Conservation (phyloP, 2,888 invertebrate genomes). For the Ypsolopha scabrella region DNA sequence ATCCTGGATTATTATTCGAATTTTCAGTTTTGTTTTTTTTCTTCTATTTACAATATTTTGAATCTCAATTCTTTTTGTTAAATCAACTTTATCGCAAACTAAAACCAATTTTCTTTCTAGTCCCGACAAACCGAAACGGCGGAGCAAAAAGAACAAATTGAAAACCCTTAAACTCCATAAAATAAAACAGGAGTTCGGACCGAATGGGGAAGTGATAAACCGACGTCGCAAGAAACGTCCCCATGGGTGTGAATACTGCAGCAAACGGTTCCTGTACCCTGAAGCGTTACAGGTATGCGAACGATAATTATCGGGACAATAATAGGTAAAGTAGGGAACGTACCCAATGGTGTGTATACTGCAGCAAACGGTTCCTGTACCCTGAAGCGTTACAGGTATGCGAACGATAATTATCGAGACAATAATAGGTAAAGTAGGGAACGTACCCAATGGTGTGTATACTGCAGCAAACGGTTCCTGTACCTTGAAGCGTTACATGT, state of each 20-base stretch:
- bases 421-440: slow-evolving; percentile 24
- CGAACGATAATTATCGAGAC: neutral
- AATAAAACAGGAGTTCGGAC: neutral
- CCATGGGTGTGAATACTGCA: slow-evolving; percentile 47
- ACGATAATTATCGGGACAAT: neutral
- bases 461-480: slow-evolving; percentile 47
- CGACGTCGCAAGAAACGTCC: slow-evolving; percentile 29
- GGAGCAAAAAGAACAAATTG: slow-evolving; percentile 11
- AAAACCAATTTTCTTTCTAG: neutral
- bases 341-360: slow-evolving; percentile 45
- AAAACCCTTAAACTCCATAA: slow-evolving; percentile 8
- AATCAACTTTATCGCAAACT: no score
- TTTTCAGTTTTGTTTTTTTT: no score
- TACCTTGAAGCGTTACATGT: slow-evolving; percentile 41
- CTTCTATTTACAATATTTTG: no score
- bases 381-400: slow-evolving; percentile 33
- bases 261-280: slow-evolving; percentile 45
- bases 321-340: slow-evolving; percentile 28
- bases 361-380: slow-evolving; percentile 49
- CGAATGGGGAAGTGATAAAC: slow-evolving; percentile 16
- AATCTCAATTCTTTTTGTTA: no score
- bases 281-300: slow-evolving; percentile 31
- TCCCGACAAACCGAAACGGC: neutral
- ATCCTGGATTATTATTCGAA: no score
- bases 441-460: slow-evolving; percentile 44